These are phyloP conservation scores for Pinctada fucata DNA, from an alignment of 2,888 invertebrate genomes.

Conservation along the genomic window DNA sequence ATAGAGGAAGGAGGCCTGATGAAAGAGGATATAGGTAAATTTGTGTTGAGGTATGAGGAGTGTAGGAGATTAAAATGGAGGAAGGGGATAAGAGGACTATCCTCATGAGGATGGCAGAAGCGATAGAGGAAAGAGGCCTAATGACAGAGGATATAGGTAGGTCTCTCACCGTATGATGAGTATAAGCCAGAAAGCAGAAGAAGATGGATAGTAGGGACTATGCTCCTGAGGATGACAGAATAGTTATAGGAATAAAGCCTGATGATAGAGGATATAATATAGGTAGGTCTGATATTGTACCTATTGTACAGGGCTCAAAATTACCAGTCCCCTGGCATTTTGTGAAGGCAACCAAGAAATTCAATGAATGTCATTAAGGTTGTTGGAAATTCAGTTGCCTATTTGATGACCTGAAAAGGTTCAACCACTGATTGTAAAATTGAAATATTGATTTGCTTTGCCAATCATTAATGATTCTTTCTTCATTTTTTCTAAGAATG, in stretches of 20 bases:
- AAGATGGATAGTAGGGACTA: conserved; percentile 37
- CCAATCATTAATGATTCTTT: too few species aligned
- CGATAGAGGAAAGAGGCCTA: conserved; percentile 17
- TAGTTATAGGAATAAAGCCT: conserved; percentile 6
- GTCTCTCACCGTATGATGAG: background rate
- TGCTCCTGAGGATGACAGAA: conserved; percentile 37
- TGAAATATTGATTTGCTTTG: too few species aligned
- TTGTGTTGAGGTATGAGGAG: background rate
- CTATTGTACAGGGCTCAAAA: too few species aligned
- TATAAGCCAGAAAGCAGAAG: conserved; percentile 33
- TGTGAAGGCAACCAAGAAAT: too few species aligned
- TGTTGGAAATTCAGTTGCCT: too few species aligned
- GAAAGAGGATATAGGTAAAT: conserved; percentile 25
- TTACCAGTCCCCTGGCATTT: too few species aligned
- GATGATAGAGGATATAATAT: conserved; percentile 23
- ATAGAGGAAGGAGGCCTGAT: conserved; percentile 17
- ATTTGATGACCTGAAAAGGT: too few species aligned
- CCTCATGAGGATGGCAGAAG: conserved; percentile 36
- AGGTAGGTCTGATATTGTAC: too few species aligned
- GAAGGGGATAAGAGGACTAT: conserved; percentile 36
- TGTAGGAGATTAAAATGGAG: conserved; percentile 32
- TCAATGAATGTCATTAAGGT: too few species aligned
- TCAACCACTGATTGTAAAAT: too few species aligned
- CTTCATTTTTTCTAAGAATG: background rate
- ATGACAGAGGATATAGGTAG: conserved; percentile 25